Evolutionary conservation across 1,140 invertebrate genomes (phyloP).

Genomic region (Drosophila ohnishii): DNA sequence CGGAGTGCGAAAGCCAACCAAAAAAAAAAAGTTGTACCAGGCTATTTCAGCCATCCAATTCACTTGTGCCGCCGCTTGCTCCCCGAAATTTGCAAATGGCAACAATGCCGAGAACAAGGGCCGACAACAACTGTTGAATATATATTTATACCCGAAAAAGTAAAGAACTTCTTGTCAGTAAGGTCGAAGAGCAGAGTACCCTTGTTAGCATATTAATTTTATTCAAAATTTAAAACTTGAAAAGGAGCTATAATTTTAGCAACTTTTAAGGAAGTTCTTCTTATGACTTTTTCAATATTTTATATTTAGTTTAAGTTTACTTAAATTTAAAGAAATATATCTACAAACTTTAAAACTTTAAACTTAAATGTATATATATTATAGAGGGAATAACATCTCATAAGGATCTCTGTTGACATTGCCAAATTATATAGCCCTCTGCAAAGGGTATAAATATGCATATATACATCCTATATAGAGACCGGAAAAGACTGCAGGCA

Average conservation of each 20-base stretch:
- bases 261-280: not conserved
- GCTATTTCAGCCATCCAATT: constrained; percentile 67
- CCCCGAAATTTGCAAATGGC: constrained; percentile 59
- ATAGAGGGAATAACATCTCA: not conserved
- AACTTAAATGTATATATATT: too few relatives aligned
- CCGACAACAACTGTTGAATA: constrained; percentile 72
- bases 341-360: too few relatives aligned
- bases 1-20: constrained; percentile 17
- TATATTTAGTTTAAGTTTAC: not conserved
- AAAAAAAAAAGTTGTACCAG: constrained; percentile 44
- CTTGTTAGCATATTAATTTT: not conserved
- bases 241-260: not conserved
- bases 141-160: constrained; percentile 27
- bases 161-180: not conserved
- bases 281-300: not conserved
- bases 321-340: too few relatives aligned
- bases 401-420: not conserved
- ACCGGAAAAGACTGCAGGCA: constrained; percentile 39
- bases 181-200: not conserved
- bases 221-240: not conserved
- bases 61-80: constrained; percentile 40
- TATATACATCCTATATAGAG: constrained; percentile 14
- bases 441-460: constrained; percentile 18
- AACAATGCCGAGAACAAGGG: constrained; percentile 35
- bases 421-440: constrained; percentile 2